Conservation (phyloP, 2,888 invertebrate species). For the Pollenia labialis region DNA sequence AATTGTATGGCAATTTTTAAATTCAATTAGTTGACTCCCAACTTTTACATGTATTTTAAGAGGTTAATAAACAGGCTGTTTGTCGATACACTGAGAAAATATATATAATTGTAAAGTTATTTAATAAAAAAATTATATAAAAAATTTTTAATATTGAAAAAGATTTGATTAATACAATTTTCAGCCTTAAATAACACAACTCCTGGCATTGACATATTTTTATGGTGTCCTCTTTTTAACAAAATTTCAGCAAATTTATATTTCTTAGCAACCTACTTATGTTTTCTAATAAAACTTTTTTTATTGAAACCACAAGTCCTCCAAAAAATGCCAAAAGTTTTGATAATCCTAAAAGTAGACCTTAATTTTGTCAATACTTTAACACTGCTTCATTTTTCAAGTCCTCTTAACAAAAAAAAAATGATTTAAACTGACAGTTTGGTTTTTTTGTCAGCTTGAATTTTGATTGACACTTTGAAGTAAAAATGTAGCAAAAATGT, state of each 20-base stretch:
- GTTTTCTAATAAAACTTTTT: neutral
- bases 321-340: neutral
- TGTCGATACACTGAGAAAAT: no score
- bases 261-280: no score
- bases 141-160: no score
- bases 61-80: no score
- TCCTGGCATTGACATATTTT: neutral
- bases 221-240: neutral
- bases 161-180: no score
- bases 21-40: no score
- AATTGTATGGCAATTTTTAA: no score
- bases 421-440: constrained; percentile 54
- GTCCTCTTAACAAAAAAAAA: constrained; percentile 30
- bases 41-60: no score
- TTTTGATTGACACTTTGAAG: constrained; percentile 67
- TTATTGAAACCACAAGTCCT: no score
- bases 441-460: constrained; percentile 55
- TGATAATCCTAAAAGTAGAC: constrained; percentile 25
- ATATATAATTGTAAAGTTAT: no score
- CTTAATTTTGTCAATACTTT: constrained; percentile 61
- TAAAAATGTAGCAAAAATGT: constrained; percentile 51
- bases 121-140: no score
- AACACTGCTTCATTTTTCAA: constrained; percentile 68
- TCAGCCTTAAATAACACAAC: neutral
- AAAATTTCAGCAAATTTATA: neutral